Percentiles rank a stretch among this genome's conserved stretches.
These are phyloP conservation scores for Gymnothorax reevesii DNA, from an alignment of 2,797 vertebrate species.

Conservation along the genomic window DNA sequence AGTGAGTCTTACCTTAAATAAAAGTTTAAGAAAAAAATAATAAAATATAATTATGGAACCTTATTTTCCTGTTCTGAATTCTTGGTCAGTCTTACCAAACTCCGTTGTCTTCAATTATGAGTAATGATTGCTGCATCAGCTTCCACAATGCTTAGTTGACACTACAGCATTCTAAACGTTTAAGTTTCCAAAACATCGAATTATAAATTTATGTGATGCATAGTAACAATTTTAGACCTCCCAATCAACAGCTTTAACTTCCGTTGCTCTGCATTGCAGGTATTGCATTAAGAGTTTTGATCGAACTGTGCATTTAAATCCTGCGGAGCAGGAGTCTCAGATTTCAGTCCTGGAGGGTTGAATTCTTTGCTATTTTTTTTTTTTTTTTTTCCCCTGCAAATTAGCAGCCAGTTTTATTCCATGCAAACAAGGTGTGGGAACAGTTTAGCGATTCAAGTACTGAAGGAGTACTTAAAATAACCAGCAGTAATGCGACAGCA, in stretches of 20 bases:
- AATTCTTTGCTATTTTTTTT: neutral
- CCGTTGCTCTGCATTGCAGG: neutral
- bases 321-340: neutral
- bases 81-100: too few relatives aligned
- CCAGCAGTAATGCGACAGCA: too few relatives aligned
- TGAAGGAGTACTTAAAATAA: neutral
- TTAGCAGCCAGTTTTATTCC: neutral
- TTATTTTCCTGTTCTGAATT: too few relatives aligned
- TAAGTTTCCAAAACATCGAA: neutral
- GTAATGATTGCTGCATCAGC: too few relatives aligned
- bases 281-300: too few relatives aligned
- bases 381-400: neutral
- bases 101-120: neutral
- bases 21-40: too few relatives aligned
- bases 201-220: neutral
- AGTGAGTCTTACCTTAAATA: too few relatives aligned
- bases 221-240: neutral
- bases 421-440: neutral
- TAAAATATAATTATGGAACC: too few relatives aligned
- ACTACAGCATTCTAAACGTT: too few relatives aligned
- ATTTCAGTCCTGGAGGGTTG: neutral
- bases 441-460: neutral
- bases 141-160: too few relatives aligned
- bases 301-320: neutral
- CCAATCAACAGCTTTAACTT: neutral